Conservation (phyloP, 2,888 invertebrate species). For the Monopis laevigella region DNA sequence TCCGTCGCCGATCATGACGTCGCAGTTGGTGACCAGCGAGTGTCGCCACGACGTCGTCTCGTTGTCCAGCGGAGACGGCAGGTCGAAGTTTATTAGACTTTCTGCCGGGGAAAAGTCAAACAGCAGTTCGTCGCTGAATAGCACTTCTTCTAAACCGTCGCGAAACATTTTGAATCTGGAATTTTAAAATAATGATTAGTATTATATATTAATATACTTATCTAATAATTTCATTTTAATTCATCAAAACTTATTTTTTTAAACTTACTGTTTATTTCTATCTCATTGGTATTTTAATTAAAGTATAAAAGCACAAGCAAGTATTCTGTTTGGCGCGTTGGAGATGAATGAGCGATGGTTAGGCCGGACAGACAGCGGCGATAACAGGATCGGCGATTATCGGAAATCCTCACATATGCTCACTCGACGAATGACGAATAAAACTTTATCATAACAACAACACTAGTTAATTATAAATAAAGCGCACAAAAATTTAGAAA, state of each 20-base stretch:
- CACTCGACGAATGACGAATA: conserved; percentile 3
- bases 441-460: conserved; percentile 7
- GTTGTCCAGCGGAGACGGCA: conserved; percentile 35
- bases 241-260: too few species aligned
- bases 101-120: conserved; percentile 56
- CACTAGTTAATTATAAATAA: too few species aligned
- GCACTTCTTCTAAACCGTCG: conserved; percentile 27
- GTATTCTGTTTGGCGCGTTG: conserved; percentile 1
- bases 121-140: conserved; percentile 45
- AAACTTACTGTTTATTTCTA: too few species aligned
- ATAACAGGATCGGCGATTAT: conserved; percentile 58
- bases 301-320: too few species aligned
- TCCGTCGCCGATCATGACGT: background rate
- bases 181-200: too few species aligned
- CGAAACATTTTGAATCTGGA: conserved; percentile 1
- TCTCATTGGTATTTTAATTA: too few species aligned
- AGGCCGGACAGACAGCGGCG: conserved; percentile 35
- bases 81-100: conserved; percentile 54
- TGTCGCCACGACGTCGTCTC: conserved; percentile 18
- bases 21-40: background rate
- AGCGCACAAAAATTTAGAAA: too few species aligned
- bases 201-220: too few species aligned
- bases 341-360: conserved; percentile 29
- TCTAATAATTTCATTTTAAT: too few species aligned
- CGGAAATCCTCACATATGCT: conserved; percentile 28